phyloP scores from a whole-genome alignment of 2,797 vertebrate genomes.

The Euphonia xanthogaster region DNA sequence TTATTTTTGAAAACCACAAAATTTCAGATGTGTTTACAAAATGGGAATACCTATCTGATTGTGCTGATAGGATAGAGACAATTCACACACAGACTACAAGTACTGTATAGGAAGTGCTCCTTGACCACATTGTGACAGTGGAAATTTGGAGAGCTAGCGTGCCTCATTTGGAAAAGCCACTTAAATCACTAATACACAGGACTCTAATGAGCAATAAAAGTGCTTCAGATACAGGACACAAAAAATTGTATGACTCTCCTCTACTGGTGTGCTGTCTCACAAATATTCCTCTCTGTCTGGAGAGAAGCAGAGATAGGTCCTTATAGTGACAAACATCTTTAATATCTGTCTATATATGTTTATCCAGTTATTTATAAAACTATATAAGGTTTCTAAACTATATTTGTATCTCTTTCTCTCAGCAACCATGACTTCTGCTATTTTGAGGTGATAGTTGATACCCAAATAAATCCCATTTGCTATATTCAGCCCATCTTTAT shows the following conservation, averaged over 20 bases:
- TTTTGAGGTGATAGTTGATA: slow-evolving; percentile 60
- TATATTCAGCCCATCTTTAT: slow-evolving; percentile 49
- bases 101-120: background rate
- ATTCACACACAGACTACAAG: background rate
- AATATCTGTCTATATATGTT: background rate
- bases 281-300: background rate
- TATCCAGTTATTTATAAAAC: slow-evolving; percentile 55
- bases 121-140: background rate
- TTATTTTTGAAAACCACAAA: background rate
- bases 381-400: slow-evolving; percentile 60
- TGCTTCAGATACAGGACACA: background rate
- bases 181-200: background rate
- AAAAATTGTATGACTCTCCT: background rate
- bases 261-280: background rate
- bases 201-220: background rate
- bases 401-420: slow-evolving; percentile 61
- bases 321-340: background rate
- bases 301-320: background rate
- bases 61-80: background rate
- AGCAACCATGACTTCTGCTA: slow-evolving; percentile 54
- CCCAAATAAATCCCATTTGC: slow-evolving; percentile 30
- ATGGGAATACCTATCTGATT: background rate
- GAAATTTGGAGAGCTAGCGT: background rate
- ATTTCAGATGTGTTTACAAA: background rate
- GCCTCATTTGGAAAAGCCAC: background rate